Evolutionary conservation across 2,797 vertebrate species (phyloP).

Genomic region (Leucoraja ocellata): DNA sequence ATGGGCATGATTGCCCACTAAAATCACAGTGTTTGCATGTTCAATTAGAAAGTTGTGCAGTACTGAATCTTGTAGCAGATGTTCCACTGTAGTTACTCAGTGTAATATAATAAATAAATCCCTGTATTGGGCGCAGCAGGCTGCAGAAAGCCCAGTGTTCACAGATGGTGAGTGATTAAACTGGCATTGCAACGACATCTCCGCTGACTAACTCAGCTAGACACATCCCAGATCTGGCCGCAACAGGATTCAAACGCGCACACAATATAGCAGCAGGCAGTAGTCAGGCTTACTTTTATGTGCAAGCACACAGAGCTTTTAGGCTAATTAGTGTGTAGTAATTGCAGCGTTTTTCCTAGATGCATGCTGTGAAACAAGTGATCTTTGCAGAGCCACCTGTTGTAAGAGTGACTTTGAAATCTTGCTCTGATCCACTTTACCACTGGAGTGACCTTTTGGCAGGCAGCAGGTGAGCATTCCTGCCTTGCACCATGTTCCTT

Average conservation of each 20-base stretch:
- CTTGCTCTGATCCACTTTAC: not conserved
- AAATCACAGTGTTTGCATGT: conserved; percentile 54
- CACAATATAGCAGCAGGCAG: not conserved
- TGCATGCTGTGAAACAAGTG: conserved; percentile 18
- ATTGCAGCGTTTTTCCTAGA: not conserved
- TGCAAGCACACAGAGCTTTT: not conserved
- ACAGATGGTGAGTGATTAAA: conserved; percentile 66
- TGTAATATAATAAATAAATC: conserved; percentile 67
- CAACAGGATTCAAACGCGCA: conserved; percentile 47
- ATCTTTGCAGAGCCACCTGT: conserved; percentile 14
- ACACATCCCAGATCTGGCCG: conserved; percentile 48
- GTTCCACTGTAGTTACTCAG: conserved; percentile 60
- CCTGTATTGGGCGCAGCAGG: conserved; percentile 64
- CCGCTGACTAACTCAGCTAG: conserved; percentile 53
- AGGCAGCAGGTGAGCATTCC: not conserved
- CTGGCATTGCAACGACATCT: conserved; percentile 55
- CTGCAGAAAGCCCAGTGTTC: conserved; percentile 57
- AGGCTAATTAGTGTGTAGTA: conserved; percentile 20
- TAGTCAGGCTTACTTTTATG: not conserved
- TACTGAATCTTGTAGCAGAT: conserved; percentile 57
- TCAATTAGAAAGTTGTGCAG: conserved; percentile 57
- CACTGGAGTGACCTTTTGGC: not conserved
- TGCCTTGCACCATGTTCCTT: not conserved
- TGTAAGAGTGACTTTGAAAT: conserved; percentile 5
- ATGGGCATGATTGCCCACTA: conserved; percentile 42